Evolutionary conservation across 2,797 vertebrate genomes (phyloP).

Genomic region (Pygocentrus nattereri): DNA sequence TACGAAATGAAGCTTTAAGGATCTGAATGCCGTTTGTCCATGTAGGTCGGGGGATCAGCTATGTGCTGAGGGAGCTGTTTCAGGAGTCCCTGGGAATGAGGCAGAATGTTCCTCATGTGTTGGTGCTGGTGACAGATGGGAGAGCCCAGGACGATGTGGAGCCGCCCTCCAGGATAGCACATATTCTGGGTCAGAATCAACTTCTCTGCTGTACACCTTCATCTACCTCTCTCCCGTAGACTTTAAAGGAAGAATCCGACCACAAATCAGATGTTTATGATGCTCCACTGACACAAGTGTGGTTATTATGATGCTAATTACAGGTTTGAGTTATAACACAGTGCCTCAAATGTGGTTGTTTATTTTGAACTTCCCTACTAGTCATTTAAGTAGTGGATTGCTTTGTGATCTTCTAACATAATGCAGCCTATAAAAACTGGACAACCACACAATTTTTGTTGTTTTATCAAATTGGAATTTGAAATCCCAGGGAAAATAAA

Average conservation of each 20-base stretch:
- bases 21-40: not conserved
- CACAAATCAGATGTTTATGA: not conserved
- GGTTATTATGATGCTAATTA: too few relatives aligned
- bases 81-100: constrained; percentile 88
- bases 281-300: not conserved
- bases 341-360: too few relatives aligned
- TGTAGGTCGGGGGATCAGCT: constrained; percentile 86
- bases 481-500: too few relatives aligned
- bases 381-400: too few relatives aligned
- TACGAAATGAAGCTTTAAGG: not conserved
- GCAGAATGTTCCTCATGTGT: constrained; percentile 76
- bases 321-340: too few relatives aligned
- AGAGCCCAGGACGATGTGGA: constrained; percentile 87
- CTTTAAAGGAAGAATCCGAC: not conserved
- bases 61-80: constrained; percentile 85
- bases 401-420: too few relatives aligned
- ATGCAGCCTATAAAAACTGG: too few relatives aligned
- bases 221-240: not conserved
- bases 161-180: constrained; percentile 84
- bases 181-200: constrained; percentile 79
- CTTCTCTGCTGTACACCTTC: not conserved
- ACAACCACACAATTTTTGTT: too few relatives aligned
- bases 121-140: constrained; percentile 90
- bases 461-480: too few relatives aligned
- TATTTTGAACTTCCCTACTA: too few relatives aligned